Percentiles rank a stretch among this genome's conserved stretches.
Evolutionary conservation across 2,888 invertebrate species (phyloP).

Genomic region (Perdita meconis): DNA sequence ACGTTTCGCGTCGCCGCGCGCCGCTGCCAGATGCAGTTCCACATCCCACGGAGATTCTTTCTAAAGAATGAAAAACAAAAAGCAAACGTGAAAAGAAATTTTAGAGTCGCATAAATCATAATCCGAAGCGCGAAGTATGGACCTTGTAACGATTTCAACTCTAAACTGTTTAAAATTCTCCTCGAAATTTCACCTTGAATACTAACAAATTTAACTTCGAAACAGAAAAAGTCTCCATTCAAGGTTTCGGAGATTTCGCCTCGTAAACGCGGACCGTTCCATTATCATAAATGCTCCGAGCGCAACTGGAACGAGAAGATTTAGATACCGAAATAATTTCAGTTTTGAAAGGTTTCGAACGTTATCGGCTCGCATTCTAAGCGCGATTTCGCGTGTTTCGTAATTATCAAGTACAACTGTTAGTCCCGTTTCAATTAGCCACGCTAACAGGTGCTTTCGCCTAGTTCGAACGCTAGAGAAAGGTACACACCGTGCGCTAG

Average conservation of each 20-base stretch:
- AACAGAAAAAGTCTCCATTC: neutral
- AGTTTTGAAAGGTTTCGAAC: no score
- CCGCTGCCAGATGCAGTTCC: constrained; percentile 95
- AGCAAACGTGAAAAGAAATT: neutral
- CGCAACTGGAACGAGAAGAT: constrained; percentile 9
- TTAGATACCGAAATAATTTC: constrained; percentile 3
- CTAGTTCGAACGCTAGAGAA: constrained; percentile 3
- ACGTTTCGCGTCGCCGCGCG: constrained; percentile 92
- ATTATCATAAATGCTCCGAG: neutral
- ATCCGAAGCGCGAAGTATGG: no score
- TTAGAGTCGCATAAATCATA: neutral
- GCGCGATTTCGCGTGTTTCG: neutral
- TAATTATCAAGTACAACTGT: neutral
- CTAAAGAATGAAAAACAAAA: constrained; percentile 88
- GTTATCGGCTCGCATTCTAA: constrained; percentile 8
- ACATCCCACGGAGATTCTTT: constrained; percentile 97
- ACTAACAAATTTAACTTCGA: no score
- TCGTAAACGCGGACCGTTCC: no score
- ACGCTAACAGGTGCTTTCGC: constrained; percentile 9
- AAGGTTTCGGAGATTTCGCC: no score
- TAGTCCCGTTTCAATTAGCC: constrained; percentile 23
- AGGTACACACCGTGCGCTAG: neutral
- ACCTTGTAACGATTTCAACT: no score
- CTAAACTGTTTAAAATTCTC: no score
- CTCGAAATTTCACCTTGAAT: no score